Base-by-base conservation (phyloP, 2,888 invertebrate species). In the Amiota communis region DNA sequence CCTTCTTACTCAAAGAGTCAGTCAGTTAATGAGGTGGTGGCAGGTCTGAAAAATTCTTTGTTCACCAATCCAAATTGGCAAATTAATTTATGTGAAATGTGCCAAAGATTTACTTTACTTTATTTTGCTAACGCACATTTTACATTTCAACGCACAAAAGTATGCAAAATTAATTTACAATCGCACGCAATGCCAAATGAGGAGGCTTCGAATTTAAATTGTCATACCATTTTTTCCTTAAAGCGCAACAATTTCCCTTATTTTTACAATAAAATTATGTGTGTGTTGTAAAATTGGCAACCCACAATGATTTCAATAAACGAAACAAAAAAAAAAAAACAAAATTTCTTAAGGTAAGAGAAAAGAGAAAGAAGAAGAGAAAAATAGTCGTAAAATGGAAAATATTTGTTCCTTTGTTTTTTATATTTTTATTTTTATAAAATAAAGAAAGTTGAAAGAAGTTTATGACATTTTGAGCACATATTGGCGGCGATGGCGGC, bases 111-210 rank as follows among this genome's bases (percentile, higher is more conserved):
- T 63, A 36, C 63, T 1, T 63, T 63, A 12, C 59, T 17, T 15
- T 53, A 10, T 8, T 15, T 53, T 15, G 53, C 61, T 10, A 12
- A 23, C 13, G 20, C 61, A 23, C 23, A 61, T 61, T 61, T 6
- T 53, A 11, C 12, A 47, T 23, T 46, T 15, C 20, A 59, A 17
- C 57, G 72, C 74, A 73, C 67, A 74, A 59, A 72, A 59, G 73
- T 70, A 76, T 71, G 74, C 74, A 74, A 74, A 20, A 71, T 59
- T 64, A 64, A 72, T 65, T 73, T 67, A 20, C 20, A 51, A 63
- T 8, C 63, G 53, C 53, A 23, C n/a, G n/a, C 23, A 23, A 23
- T 23, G 53, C 10, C 53, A n/a, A 15, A 15, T 53, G 53, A 6
- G 53, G 53, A 13, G 8, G 2, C 53, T 1, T 11, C n/a, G n/a